Base-by-base conservation (phyloP, 2,888 invertebrate genomes). In the Andrena bucephala region DNA sequence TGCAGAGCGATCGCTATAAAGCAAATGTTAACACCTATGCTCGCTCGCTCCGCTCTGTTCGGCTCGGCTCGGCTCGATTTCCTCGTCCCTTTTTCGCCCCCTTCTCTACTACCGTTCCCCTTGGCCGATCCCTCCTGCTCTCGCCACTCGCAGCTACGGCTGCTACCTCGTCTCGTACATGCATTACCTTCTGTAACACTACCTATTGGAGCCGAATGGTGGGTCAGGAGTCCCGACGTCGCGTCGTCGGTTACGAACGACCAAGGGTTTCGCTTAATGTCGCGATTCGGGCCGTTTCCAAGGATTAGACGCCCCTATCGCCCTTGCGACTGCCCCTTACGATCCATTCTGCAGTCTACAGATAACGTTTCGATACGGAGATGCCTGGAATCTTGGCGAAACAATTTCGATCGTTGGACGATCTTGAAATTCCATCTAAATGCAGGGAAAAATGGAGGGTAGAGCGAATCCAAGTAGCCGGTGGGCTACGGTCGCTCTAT, bases 11-110 rank as follows among this genome's bases (percentile, higher is more conserved):
- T 86, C 87, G 88, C 89, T 90, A 90, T 91, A 90, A 91, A 91
- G 89, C 90, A 91, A 91, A 90, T 88, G 91, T 91, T 91, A 91
- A 91, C 91, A 90, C 91, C 87, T 90, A 83, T 77, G 81, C 84
- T 81, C 72, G 65, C 86, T 75, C 83, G 66, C 52, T 69, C 71
- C 20, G 0, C 31, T 33, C 69, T 27, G 62, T 20, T 42, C 1
- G 31, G 69, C 27, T 27, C 42, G 31, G 13, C 65, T 67, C 67
- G 65, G 24, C 77, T 70, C 70, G 66, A 68, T 85, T 65, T 82
- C 74, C 77, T 76, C 69, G 76, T 62, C 63, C 71, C 68, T 69
- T 67, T 73, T 74, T 62, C 79, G 71, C 63, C 75, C 57, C 62
- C 72, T 50, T 31, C 66, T 16, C 42, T 4, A 50, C 54, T 5